Evolutionary conservation across 1,140 invertebrate species (phyloP), one percentile per base, ranked within the genome.

Genomic region (Batillaria attramentaria): DNA sequence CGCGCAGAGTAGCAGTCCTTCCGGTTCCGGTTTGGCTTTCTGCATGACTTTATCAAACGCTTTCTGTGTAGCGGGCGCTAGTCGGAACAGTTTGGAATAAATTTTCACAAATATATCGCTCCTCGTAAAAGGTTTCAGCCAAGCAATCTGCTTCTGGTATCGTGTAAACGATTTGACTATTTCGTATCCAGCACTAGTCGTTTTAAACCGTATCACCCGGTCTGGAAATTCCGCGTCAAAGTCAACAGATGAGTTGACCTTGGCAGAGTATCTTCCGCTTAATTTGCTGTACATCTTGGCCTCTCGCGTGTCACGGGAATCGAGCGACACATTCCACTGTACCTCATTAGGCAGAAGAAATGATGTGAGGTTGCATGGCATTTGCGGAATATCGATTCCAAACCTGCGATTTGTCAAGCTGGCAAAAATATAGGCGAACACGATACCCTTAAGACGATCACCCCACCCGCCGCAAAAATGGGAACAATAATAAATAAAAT

Each of bases 371-470:
- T 79, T 35, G 68, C 82, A 83, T 2, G 73, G 77, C 13, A 74
- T 39, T 8, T 57, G 60, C 5, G 46, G 42, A 8, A 81, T 79
- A 24, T 77, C 35, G 18, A 78, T 77, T 66, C 66, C 72, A 43
- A 83, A 83, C 16, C 41, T 72, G 24, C 82, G 73, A 37, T 69
- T 42, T 5, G 78, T 81, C 5, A 75, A 24, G 24, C 73, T 77
- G 37, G 82, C 77, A 28, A 83, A 72, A 31, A 83, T 20, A 62
- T 79, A 83, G 5, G 57, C 70, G 6, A 78, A 60, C 8, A 79
- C 60, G 43, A 83, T 81, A 8, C 82, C 82, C 41, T 78, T 72
- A 0, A 79, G 41, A 28, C 78, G 39, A 35, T 83, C 82, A 10
- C 62, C 74, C 77, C 72, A 79, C 1, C 79, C 82, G 4, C 69